Evolutionary conservation across 2,113 vertebrate genomes (phyloP).

Genomic region (Apteryx owenii): DNA sequence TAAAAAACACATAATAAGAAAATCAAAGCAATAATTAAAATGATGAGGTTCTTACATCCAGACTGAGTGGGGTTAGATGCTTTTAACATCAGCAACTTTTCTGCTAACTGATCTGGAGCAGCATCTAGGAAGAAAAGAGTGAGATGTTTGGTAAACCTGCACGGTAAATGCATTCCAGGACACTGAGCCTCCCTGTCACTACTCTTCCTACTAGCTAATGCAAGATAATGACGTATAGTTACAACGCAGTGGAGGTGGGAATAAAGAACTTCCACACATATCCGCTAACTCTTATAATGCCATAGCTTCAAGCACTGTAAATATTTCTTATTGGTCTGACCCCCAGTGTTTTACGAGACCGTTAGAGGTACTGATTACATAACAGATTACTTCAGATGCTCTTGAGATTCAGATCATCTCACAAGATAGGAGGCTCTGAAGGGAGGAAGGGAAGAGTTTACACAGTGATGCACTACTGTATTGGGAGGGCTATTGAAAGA

Average conservation of each 20-base stretch:
- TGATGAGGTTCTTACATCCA: not conserved
- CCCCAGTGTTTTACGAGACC: not conserved
- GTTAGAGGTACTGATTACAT: constrained; percentile 5
- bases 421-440: not conserved
- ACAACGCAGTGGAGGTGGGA: not conserved
- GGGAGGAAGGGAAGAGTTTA: not conserved
- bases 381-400: constrained; percentile 30
- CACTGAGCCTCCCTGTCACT: not conserved
- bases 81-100: not conserved
- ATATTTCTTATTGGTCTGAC: not conserved
- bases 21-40: not conserved
- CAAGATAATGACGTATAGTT: not conserved
- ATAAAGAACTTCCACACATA: not conserved
- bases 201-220: not conserved
- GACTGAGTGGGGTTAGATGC: not conserved
- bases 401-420: not conserved
- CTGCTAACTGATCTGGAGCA: not conserved
- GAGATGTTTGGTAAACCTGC: not conserved
- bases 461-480: not conserved
- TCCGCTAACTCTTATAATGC: not conserved
- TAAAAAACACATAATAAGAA: not conserved
- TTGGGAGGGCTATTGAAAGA: not conserved
- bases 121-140: not conserved
- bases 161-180: not conserved
- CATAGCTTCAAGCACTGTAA: not conserved